phyloP scores from a whole-genome alignment of 2,888 invertebrate genomes.

The Laothoe populi region DNA sequence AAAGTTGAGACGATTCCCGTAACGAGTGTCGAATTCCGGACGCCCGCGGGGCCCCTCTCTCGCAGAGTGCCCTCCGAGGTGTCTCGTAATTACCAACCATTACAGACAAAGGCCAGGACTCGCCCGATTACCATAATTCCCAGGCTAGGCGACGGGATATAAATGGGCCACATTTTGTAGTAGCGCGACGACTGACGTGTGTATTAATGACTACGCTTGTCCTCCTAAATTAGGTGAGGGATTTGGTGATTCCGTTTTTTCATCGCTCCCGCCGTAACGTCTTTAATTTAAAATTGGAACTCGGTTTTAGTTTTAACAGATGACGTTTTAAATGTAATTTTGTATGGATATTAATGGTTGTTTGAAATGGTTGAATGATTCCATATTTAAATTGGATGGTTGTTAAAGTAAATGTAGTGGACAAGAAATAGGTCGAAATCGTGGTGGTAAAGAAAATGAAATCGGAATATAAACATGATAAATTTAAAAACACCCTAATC shows the following conservation, averaged over 20 bases:
- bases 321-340: slow-evolving; percentile 35
- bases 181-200: slow-evolving; percentile 82
- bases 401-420: background rate
- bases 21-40: slow-evolving; percentile 83
- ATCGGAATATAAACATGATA: background rate
- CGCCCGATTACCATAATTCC: slow-evolving; percentile 84
- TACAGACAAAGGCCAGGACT: slow-evolving; percentile 84
- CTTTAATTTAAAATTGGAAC: slow-evolving; percentile 18
- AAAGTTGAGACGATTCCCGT: slow-evolving; percentile 82
- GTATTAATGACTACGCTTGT: slow-evolving; percentile 84
- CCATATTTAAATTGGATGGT: slow-evolving; percentile 9
- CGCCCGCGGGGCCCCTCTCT: slow-evolving; percentile 67
- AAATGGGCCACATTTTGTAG: slow-evolving; percentile 83
- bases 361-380: slow-evolving; percentile 10
- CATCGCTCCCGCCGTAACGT: slow-evolving; percentile 58
- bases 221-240: slow-evolving; percentile 83
- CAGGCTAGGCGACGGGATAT: slow-evolving; percentile 78
- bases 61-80: slow-evolving; percentile 79
- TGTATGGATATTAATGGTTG: slow-evolving; percentile 9
- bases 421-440: background rate
- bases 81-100: slow-evolving; percentile 83
- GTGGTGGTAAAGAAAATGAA: background rate
- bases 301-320: slow-evolving; percentile 28
- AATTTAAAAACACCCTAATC: no score
- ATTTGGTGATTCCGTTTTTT: slow-evolving; percentile 81